A percentile compares a stretch with the other conserved stretches of the same genome.
Conservation (phyloP, 2,888 invertebrate genomes). For the Acrobasis suavella region DNA sequence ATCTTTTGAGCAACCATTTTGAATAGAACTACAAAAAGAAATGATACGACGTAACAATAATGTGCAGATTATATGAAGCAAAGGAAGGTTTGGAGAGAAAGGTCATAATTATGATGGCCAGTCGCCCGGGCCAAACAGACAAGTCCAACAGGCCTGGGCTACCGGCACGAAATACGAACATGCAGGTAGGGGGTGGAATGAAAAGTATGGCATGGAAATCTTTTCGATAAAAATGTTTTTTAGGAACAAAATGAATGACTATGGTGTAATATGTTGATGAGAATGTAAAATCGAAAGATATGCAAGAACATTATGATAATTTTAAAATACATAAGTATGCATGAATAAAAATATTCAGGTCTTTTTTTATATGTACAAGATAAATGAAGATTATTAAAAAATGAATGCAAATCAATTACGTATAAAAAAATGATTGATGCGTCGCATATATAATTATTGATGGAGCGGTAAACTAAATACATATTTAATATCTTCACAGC, state of each 20-base stretch:
- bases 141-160: neutral
- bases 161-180: neutral
- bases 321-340: neutral
- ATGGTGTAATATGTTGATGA: neutral
- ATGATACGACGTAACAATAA: conserved; percentile 81
- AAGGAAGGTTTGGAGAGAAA: conserved; percentile 35
- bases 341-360: neutral
- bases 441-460: conserved; percentile 59
- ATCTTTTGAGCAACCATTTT: conserved; percentile 82
- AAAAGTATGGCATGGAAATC: conserved; percentile 5
- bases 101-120: conserved; percentile 22
- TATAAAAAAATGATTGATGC: conserved; percentile 44
- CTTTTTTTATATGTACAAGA: neutral
- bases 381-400: neutral
- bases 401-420: conserved; percentile 10
- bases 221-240: neutral
- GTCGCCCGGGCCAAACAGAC: neutral
- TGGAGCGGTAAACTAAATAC: conserved; percentile 23
- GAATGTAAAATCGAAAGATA: conserved; percentile 25
- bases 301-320: conserved; percentile 29
- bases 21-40: conserved; percentile 82
- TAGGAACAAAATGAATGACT: neutral
- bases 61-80: conserved; percentile 76
- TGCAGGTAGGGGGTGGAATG: conserved; percentile 7
- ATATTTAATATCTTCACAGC: conserved; percentile 9